A percentile compares a stretch with the other conserved stretches of the same genome.
These are phyloP conservation scores for Caenorhabditis tropicalis DNA, from an alignment of 1,140 invertebrate species.

Conservation along the genomic window DNA sequence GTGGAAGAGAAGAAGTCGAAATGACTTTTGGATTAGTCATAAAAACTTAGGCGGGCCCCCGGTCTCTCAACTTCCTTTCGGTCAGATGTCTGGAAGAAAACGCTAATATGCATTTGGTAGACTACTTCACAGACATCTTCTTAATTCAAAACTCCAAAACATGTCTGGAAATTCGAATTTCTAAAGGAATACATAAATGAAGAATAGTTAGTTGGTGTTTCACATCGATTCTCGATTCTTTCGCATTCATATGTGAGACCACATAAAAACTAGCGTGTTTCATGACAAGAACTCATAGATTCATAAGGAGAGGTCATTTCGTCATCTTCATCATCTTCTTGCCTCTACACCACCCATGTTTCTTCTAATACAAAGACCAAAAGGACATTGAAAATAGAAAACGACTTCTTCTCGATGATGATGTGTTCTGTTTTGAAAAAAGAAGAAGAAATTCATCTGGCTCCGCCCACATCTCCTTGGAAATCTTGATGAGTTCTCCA, in stretches of 20 bases:
- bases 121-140: neutral
- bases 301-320: constrained; percentile 37
- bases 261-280: constrained; percentile 20
- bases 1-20: neutral
- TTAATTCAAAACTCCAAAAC: neutral
- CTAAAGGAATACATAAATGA: neutral
- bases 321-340: constrained; percentile 28
- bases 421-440: neutral
- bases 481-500: neutral
- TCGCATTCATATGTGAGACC: constrained; percentile 25
- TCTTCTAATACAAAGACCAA: constrained; percentile 32
- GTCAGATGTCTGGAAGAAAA: constrained; percentile 14
- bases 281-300: constrained; percentile 38
- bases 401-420: neutral
- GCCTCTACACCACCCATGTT: neutral
- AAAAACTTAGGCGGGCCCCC: neutral
- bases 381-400: constrained; percentile 32
- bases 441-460: no score
- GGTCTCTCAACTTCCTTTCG: neutral
- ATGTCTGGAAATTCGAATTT: neutral
- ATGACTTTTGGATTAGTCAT: constrained; percentile 24
- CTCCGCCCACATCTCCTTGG: neutral
- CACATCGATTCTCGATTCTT: neutral
- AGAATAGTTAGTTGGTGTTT: neutral
- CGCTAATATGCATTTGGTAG: constrained; percentile 17